Evolutionary conservation across 2,113 vertebrate species (phyloP).

Genomic region (Menura novaehollandiae): DNA sequence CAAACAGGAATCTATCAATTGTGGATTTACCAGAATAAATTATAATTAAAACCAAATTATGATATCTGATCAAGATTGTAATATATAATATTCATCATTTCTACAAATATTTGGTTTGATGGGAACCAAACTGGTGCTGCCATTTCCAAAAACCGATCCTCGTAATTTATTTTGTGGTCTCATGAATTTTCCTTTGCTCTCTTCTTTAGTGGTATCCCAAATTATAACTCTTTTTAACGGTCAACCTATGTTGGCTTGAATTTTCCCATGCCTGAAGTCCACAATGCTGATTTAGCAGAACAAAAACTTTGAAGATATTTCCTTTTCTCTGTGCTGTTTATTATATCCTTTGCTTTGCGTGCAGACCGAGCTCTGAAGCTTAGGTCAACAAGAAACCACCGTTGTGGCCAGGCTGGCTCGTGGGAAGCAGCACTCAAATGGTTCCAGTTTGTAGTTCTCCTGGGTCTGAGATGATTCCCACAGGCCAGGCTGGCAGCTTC

Average conservation of each 20-base stretch:
- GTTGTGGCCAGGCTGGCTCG: not conserved
- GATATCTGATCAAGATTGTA: not conserved
- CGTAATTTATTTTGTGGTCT: constrained; percentile 16
- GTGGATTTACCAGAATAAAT: not conserved
- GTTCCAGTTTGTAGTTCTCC: not conserved
- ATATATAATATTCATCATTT: not conserved
- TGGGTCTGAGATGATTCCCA: not conserved
- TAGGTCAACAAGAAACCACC: constrained; percentile 31
- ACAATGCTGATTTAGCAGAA: constrained; percentile 59
- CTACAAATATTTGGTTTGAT: constrained; percentile 24
- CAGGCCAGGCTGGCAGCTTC: not conserved
- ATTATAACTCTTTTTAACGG: constrained; percentile 10
- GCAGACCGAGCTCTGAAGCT: not conserved
- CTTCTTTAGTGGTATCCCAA: constrained; percentile 49
- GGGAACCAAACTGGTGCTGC: constrained; percentile 3
- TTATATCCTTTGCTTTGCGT: constrained; percentile 34
- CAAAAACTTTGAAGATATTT: constrained; percentile 39
- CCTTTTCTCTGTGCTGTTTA: constrained; percentile 35
- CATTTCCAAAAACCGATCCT: not conserved
- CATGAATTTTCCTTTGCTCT: constrained; percentile 24
- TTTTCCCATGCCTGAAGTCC: constrained; percentile 36
- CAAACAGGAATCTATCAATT: not conserved
- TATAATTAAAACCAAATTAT: not conserved
- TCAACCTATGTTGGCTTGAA: constrained; percentile 18
- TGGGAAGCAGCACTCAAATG: constrained; percentile 1